A percentile compares a stretch with the other conserved stretches of the same genome.
These are phyloP conservation scores for Spisula solida DNA, from an alignment of 2,888 invertebrate species.

Conservation along the genomic window DNA sequence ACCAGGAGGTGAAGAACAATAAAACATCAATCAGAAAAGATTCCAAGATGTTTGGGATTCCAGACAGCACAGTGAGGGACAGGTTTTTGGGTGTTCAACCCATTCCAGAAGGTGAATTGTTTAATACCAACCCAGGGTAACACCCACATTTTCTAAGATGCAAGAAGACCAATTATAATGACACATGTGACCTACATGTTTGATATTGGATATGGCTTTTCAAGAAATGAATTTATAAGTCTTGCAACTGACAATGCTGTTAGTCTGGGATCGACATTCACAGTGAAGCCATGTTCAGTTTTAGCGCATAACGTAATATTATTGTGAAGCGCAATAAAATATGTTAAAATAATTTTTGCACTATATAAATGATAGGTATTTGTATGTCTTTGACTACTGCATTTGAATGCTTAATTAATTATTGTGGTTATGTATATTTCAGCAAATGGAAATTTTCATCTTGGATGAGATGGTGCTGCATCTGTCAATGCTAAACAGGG, in stretches of 20 bases:
- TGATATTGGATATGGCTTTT: slow-evolving; percentile 42
- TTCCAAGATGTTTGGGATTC: slow-evolving; percentile 53
- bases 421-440: too few relatives aligned
- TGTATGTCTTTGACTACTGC: too few relatives aligned
- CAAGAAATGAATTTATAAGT: slow-evolving; percentile 12
- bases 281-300: too few relatives aligned
- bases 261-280: neutral
- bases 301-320: too few relatives aligned
- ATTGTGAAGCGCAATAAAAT: too few relatives aligned
- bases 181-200: neutral
- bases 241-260: slow-evolving; percentile 44
- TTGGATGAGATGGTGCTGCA: too few relatives aligned
- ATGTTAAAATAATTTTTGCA: too few relatives aligned
- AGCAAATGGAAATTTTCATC: too few relatives aligned
- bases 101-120: slow-evolving; percentile 11
- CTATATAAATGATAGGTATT: too few relatives aligned
- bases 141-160: slow-evolving; percentile 25
- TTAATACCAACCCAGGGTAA: neutral
- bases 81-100: slow-evolving; percentile 37
- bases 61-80: slow-evolving; percentile 63
- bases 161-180: slow-evolving; percentile 38
- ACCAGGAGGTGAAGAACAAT: slow-evolving; percentile 43
- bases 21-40: slow-evolving; percentile 51
- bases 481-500: too few relatives aligned
- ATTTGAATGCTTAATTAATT: too few relatives aligned